Conservation (phyloP, 2,113 vertebrate species). For the Cyprinodon variegatus region DNA sequence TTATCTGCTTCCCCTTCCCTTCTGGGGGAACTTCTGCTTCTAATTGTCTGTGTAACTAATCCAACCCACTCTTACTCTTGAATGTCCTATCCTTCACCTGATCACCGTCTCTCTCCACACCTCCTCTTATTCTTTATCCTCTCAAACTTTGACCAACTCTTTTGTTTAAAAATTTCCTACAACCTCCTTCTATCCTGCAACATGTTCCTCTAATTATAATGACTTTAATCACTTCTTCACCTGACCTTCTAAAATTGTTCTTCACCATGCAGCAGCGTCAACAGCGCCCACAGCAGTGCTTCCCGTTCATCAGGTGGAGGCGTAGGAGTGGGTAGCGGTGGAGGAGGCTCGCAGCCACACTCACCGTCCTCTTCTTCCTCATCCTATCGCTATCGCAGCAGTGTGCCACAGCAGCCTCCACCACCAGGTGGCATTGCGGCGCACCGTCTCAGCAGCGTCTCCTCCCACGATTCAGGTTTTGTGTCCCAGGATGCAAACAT, state of each 20-base stretch:
- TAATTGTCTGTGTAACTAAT: constrained; percentile 43
- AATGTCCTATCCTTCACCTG: constrained; percentile 3
- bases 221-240: constrained; percentile 2
- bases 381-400: constrained; percentile 95
- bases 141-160: neutral
- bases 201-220: neutral
- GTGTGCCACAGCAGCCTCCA: constrained; percentile 87
- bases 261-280: constrained; percentile 82
- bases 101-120: neutral
- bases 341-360: constrained; percentile 82
- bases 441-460: constrained; percentile 95
- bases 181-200: neutral
- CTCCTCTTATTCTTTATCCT: constrained; percentile 7
- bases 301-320: constrained; percentile 84
- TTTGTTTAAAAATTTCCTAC: neutral
- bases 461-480: constrained; percentile 97
- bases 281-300: constrained; percentile 89
- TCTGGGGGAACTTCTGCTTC: constrained; percentile 15
- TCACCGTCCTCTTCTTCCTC: constrained; percentile 83
- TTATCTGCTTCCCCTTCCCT: constrained; percentile 20
- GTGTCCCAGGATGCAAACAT: constrained; percentile 93
- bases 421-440: constrained; percentile 79
- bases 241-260: constrained; percentile 14
- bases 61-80: constrained; percentile 21
- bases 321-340: constrained; percentile 44